Evolutionary conservation across 2,797 vertebrate species (phyloP), one percentile per base, ranked within the genome.

Genomic region (Hemibagrus guttatus): DNA sequence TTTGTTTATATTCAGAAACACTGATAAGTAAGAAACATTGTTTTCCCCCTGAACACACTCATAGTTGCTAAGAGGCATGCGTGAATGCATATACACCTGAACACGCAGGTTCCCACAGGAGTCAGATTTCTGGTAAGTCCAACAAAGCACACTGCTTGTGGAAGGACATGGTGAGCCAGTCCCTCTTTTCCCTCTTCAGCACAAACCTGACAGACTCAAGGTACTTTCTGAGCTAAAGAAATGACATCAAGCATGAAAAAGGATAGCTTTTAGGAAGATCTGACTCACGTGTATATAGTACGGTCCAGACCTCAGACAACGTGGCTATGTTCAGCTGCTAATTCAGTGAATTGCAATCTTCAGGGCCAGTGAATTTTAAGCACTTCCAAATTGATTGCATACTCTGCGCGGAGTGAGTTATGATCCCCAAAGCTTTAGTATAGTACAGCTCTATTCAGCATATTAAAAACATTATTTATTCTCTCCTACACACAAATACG

Each of bases 91-190:
- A 90, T 92, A 89, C 94, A 95, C 94, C 94, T 94, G 94, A 93
- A 90, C 86, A 92, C 87, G 90, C 85, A 90, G 87, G 92, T 96
- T 96, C 96, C 95, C 95, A 96, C 95, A 95, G 92, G 93, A 93
- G 89, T 96, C 95, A 89, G 88, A 92, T 96, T 96, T 94, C 96
- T 95, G 91, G 88, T 85, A 90, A 88, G 91, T 90, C 92, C 91
- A 90, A 93, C 91, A 92, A 91, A 92, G 93, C 90, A 82, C 75
- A 86, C 84, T 84, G 91, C 93, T 94, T 91, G 92, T 93, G 89
- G 88, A 95, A 93, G 94, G 94, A 94, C 91, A 91, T 90, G 91
- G 89, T 84, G 86, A 92, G 87, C 84, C 81, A 31, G 64, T 69
- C 81, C 86, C 76, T 72, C 71, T 84, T 83, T 63, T 64, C 64